These are phyloP conservation scores for Elephantulus edwardii DNA, from an alignment of 2,113 vertebrate species.

Conservation along the genomic window DNA sequence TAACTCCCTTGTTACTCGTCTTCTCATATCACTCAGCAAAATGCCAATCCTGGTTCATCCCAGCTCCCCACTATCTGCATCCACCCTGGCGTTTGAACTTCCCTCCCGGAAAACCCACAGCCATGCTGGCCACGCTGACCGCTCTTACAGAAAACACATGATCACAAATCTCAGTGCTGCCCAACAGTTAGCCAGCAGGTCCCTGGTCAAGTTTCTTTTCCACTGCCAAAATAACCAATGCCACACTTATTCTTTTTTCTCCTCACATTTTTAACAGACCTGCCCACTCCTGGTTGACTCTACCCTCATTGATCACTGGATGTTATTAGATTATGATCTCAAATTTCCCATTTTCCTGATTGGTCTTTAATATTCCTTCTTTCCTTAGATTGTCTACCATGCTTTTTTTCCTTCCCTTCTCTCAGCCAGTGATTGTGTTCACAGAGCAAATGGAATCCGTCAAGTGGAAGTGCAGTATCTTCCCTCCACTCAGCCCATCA, in stretches of 20 bases:
- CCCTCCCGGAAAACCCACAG: not conserved
- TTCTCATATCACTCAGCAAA: not conserved
- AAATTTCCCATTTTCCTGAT: not conserved
- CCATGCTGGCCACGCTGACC: rapidly evolving
- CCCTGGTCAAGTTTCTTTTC: not conserved
- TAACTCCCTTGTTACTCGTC: not conserved
- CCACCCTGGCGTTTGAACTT: not conserved
- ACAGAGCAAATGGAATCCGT: not conserved
- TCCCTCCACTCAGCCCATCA: not conserved
- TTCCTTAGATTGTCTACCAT: not conserved
- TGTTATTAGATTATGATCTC: not conserved
- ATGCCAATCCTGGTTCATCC: not conserved
- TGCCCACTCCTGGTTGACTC: not conserved
- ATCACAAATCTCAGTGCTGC: not conserved
- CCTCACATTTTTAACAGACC: not conserved
- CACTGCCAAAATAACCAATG: not conserved
- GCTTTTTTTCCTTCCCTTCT: not conserved
- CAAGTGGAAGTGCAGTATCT: not conserved
- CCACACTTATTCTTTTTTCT: not conserved
- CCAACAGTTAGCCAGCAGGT: rapidly evolving
- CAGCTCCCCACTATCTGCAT: not conserved
- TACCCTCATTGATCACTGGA: not conserved
- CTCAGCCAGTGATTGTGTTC: not conserved
- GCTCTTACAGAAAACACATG: not conserved
- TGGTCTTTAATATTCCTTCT: not conserved